Conservation (phyloP, 2,113 vertebrate genomes). For the Manacus vitellinus region DNA sequence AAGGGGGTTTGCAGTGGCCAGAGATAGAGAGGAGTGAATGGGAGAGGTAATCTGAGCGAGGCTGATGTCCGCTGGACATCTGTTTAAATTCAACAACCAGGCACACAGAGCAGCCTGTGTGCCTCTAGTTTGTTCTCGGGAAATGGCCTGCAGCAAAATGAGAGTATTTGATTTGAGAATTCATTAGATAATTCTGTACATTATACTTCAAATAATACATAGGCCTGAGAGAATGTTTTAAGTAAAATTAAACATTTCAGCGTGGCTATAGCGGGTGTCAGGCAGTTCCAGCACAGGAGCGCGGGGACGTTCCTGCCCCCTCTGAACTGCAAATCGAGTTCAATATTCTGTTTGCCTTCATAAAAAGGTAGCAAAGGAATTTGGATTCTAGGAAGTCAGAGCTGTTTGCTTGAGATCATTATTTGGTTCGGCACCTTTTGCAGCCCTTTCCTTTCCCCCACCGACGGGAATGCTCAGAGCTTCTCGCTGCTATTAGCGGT, state of each 20-base stretch:
- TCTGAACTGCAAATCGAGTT: constrained; percentile 25
- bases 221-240: constrained; percentile 46
- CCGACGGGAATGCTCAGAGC: not conserved
- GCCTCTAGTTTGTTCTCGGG: constrained; percentile 23
- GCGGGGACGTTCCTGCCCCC: not conserved
- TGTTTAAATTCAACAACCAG: constrained; percentile 9
- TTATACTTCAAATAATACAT: constrained; percentile 45
- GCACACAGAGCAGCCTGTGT: not conserved
- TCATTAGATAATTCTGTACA: constrained; percentile 59
- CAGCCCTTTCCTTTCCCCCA: not conserved
- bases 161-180: constrained; percentile 64
- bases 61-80: constrained; percentile 8
- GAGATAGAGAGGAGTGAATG: not conserved
- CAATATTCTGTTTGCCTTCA: not conserved
- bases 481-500: not conserved
- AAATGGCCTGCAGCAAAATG: constrained; percentile 61
- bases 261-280: constrained; percentile 3
- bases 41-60: not conserved
- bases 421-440: not conserved
- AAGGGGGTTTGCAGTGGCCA: not conserved
- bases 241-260: constrained; percentile 35
- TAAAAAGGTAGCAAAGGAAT: not conserved
- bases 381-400: not conserved
- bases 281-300: not conserved
- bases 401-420: not conserved